Evolutionary conservation across 2,888 invertebrate species (phyloP), one percentile per base, ranked within the genome.

Genomic region (Perizoma flavofasciatum): DNA sequence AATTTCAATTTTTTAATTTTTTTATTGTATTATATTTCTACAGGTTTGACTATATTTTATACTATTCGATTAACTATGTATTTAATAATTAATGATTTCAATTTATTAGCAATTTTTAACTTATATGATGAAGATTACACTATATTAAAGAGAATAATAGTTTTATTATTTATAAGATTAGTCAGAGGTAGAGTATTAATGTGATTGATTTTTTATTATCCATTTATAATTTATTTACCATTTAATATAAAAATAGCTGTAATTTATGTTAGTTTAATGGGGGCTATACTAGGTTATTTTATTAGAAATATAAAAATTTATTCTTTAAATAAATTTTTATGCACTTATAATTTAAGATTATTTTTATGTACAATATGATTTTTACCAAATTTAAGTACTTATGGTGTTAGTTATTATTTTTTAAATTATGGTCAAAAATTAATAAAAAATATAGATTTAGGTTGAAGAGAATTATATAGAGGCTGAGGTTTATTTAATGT

Each of bases 41-140:
- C 93, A 0, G 93, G 93, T 0, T 86, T 94, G 77, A 94, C 94
- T 10, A 89, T 93, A 70, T 89, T 81, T 86, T 93, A 94, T 91
- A 89, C 85, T 57, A 80, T 93, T 79, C 93, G 94, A 5, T 90
- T 94, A 82, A 75, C 86, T 66, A 93, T 89, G 84, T 94, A 93
- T 91, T 83, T 88, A 70, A 88, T 93, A 80, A 72, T 90, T 49
- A 89, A 87, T 62, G 79, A 86, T 79, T 88, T 77, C 81, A 93
- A 93, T 89, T 88, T 89, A 85, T 70, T 82, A 55, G 69, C 73
- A 66, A 72, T 91, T 79, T 91, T 86, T 87, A 85, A 85, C 83
- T 82, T 93, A 78, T 89, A 82, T 83, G 92, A 93, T 81, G 87
- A 88, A 59, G 86, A 88, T 75, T 88, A 77, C 81, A 40, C 77